Base-by-base conservation (phyloP, 2,888 invertebrate species). In the Leptinotarsa peninsularis region DNA sequence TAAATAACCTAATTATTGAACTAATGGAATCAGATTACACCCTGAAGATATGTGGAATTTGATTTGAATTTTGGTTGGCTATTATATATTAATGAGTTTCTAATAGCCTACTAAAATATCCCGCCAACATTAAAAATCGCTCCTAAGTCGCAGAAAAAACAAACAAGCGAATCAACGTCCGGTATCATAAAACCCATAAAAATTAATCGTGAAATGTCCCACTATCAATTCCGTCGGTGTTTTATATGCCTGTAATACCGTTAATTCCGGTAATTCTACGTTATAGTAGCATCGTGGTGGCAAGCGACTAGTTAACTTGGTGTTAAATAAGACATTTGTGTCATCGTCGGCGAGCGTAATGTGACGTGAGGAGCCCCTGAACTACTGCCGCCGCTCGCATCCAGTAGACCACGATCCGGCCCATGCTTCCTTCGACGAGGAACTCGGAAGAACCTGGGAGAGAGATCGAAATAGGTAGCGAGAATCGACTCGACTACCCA, bases 251-350 rank as follows among this genome's bases (percentile, higher is more conserved):
- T 66, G 18, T 67, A 67, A 69, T 76, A 76, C 78, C 78, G 78
- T 78, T 78, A 78, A 78, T 75, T 78, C 78, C 78, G 75, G 76
- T 76, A 76, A 78, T 78, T 73, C 73, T 75, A 71, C 69, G 75
- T 76, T 73, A 73, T 74, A 68, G 76, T 76, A 68, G 76, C 76
- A 67, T 72, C 78, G 75, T 71, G 76, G 78, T 73, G 76, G 78
- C 75, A 50, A 75, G 67, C 78, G 75, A 72, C 78, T 78, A 78
- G 77, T 77, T 79, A 79, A 78, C 80, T 76, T 71, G 75, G 80
- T 77, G 80, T 78, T 82, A 82, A 82, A 81, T 81, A 81, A 82
- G 82, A 81, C 81, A 80, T 82, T 81, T 80, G 80, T 80, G 81
- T 81, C 81, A 80, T 79, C 81, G 78, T 75, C 75, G 74, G 75